These are phyloP conservation scores for Ennomos erosarius DNA, from an alignment of 2,888 invertebrate genomes.

Conservation along the genomic window DNA sequence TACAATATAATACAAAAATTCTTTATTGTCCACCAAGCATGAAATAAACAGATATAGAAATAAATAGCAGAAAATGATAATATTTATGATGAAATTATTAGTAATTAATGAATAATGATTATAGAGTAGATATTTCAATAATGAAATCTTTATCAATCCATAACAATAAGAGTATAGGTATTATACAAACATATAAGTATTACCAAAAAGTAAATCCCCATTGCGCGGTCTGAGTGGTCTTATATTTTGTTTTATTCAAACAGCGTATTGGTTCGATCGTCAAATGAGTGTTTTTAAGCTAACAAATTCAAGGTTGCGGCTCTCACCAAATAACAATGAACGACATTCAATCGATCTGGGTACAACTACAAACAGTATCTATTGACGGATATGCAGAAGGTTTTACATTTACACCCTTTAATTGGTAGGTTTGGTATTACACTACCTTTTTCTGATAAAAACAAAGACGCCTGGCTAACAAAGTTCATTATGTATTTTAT, in stretches of 20 bases:
- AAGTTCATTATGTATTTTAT: too few species aligned
- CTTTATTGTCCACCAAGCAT: too few species aligned
- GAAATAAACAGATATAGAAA: too few species aligned
- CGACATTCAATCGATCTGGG: slow-evolving; percentile 56
- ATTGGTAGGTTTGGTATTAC: slow-evolving; percentile 24
- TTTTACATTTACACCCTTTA: slow-evolving; percentile 45
- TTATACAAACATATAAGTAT: too few species aligned
- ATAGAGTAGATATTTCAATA: too few species aligned
- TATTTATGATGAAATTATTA: too few species aligned
- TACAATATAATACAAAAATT: too few species aligned
- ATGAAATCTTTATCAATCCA: too few species aligned
- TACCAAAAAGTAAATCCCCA: neutral
- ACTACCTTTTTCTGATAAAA: neutral
- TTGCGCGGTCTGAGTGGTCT: slow-evolving; percentile 3
- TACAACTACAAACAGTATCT: slow-evolving; percentile 42
- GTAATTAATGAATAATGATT: too few species aligned
- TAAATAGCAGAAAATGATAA: too few species aligned
- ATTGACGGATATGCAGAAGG: slow-evolving; percentile 47
- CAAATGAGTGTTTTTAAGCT: slow-evolving; percentile 20
- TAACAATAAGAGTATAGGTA: too few species aligned
- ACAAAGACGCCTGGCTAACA: neutral
- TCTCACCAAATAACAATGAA: slow-evolving; percentile 60
- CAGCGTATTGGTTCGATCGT: slow-evolving; percentile 15
- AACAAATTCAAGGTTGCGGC: slow-evolving; percentile 54
- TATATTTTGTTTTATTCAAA: slow-evolving; percentile 11